Evolutionary conservation across 2,888 invertebrate genomes (phyloP).

Genomic region (Lasioglossum vierecki): DNA sequence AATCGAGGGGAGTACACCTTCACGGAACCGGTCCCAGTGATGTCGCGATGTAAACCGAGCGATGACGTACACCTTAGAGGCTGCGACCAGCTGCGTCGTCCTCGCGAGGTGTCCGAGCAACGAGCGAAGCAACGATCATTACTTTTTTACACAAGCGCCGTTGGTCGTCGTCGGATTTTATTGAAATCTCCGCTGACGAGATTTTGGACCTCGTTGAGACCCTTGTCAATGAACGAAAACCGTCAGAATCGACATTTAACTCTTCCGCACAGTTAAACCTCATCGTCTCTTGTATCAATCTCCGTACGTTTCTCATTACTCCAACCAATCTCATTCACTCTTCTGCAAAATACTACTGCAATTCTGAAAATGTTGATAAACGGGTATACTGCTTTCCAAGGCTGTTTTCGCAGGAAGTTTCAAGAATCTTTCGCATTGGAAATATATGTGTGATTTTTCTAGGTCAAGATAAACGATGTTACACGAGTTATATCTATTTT

Average conservation of each 20-base stretch:
- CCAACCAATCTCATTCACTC: neutral
- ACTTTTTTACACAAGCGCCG: neutral
- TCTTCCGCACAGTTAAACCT: neutral
- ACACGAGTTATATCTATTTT: no score
- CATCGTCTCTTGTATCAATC: neutral
- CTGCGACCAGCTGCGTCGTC: slow-evolving; percentile 43
- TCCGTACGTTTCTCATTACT: neutral
- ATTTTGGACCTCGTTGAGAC: neutral
- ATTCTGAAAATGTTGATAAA: no score
- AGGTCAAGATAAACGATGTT: no score
- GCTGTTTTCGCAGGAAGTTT: no score
- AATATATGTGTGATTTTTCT: no score
- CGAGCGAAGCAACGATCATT: neutral
- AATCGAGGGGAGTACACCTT: neutral
- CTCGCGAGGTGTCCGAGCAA: slow-evolving; percentile 24
- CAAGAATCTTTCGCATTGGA: no score
- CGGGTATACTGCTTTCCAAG: no score
- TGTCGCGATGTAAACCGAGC: slow-evolving; percentile 73
- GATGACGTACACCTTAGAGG: slow-evolving; percentile 75
- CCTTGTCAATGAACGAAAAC: neutral
- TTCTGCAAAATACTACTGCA: no score
- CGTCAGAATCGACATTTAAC: neutral
- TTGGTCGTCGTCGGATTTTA: slow-evolving; percentile 30
- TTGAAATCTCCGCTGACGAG: neutral
- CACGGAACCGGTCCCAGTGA: slow-evolving; percentile 64